phyloP scores from a whole-genome alignment of 2,113 vertebrate species.

The Synodontis membranacea region DNA sequence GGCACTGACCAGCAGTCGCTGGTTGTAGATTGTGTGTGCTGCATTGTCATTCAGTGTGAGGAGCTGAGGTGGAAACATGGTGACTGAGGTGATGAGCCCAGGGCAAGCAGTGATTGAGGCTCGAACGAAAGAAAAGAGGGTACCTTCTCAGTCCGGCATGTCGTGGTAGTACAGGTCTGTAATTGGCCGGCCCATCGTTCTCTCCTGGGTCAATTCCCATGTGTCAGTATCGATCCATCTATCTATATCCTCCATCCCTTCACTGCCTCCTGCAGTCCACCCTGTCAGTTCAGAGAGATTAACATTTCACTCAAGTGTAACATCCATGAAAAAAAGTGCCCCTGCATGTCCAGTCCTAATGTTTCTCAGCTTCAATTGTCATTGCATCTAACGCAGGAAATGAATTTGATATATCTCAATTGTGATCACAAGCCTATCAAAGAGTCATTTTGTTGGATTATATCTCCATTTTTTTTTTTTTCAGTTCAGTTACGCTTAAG shows the following conservation, averaged over 20 bases:
- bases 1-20: conserved; percentile 32
- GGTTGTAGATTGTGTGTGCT: conserved; percentile 34
- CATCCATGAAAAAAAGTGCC: not conserved
- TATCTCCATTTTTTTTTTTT: not conserved
- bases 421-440: not conserved
- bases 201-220: conserved; percentile 44
- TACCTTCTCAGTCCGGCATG: conserved; percentile 35
- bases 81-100: conserved; percentile 37
- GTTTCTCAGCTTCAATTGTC: not conserved
- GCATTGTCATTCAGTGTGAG: conserved; percentile 34
- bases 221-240: conserved; percentile 50
- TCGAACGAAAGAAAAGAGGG: conserved; percentile 5
- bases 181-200: conserved; percentile 35
- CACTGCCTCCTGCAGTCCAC: not conserved
- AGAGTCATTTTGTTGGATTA: not conserved
- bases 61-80: conserved; percentile 37
- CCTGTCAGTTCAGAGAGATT: conserved; percentile 9
- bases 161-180: conserved; percentile 32
- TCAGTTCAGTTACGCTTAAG: not conserved
- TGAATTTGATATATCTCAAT: not conserved
- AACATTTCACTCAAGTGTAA: conserved; percentile 34
- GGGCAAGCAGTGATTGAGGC: conserved; percentile 2
- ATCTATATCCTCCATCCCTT: not conserved
- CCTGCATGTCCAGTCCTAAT: not conserved
- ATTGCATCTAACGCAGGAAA: not conserved